Base-by-base conservation (phyloP, 2,888 invertebrate genomes). In the Plagodis pulveraria region DNA sequence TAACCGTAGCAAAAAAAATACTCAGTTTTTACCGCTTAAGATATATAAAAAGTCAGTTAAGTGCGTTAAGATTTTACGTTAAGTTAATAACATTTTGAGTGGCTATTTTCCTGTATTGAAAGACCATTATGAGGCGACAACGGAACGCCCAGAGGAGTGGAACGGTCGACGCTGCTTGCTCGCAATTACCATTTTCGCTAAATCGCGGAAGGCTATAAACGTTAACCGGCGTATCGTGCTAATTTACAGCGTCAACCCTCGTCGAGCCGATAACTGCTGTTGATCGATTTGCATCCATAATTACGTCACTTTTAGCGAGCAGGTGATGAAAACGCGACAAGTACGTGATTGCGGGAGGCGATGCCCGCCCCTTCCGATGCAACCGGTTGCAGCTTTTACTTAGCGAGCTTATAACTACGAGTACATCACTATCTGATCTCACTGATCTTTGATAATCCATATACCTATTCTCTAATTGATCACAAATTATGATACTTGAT, bases 261-360 rank as follows among this genome's bases (percentile, higher is more conserved):
- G 80, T 80, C 81, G 84, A 77, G 80, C 72, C 83, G 89, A 88
- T 92, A 91, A 90, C 87, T 88, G 86, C 82, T 81, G 81, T 83
- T 86, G 88, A 91, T 89, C 89, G 89, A 92, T 91, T 91, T 92
- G 91, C 92, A 92, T 92, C 86, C 82, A 80, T 91, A 91, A 92
- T 92, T 88, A 88, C 89, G 84, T 91, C 89, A 91, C 89, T 89
- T 90, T 87, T 87, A 87, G 85, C 86, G 76, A 80, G 80, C 86
- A 89, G 88, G 90, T 90, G 91, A 92, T 91, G 92, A 91, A 91
- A 92, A 88, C 81, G 86, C 89, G 89, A 88, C 90, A 89, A 89
- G 89, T 89, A 83, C 84, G 84, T 84, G 89, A 89, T 90, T 87
- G 86, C 87, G 75, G 81, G 78, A 80, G 79, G 78, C 76, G 79